Evolutionary conservation across 1,140 invertebrate species (phyloP).

Genomic region (Fopius arisanus): DNA sequence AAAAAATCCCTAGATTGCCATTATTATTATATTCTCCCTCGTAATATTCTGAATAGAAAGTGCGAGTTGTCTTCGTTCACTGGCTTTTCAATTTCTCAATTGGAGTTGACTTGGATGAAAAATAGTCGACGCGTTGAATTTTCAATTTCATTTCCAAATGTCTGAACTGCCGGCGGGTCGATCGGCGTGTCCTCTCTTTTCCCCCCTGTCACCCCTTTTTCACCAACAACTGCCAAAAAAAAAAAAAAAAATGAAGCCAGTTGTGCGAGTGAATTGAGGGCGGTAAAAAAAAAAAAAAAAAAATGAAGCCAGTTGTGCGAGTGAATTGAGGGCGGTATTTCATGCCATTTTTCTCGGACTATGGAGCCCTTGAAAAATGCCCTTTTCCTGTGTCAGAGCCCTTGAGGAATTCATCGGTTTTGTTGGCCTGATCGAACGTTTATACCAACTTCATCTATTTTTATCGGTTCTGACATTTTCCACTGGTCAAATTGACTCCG

Average conservation of each 20-base stretch:
- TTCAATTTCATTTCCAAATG: neutral
- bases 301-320: neutral
- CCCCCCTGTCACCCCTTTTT: too few species aligned
- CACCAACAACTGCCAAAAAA: neutral
- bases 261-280: neutral
- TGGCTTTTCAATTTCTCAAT: too few species aligned
- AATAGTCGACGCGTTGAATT: too few species aligned
- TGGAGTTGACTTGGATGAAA: too few species aligned
- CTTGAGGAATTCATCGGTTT: conserved; percentile 9
- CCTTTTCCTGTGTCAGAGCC: conserved; percentile 12
- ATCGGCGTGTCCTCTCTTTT: too few species aligned
- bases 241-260: neutral
- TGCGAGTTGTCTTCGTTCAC: too few species aligned
- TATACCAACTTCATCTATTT: conserved; percentile 11
- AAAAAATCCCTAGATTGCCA: too few species aligned
- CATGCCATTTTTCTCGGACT: conserved; percentile 13
- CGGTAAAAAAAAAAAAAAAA: conserved; percentile 15
- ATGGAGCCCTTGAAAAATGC: conserved; percentile 18
- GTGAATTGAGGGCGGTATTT: neutral
- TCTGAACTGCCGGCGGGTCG: too few species aligned
- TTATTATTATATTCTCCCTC: too few species aligned
- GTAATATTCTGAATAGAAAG: too few species aligned
- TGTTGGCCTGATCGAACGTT: conserved; percentile 32
- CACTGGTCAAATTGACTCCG: neutral
- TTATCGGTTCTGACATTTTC: neutral